Evolutionary conservation across 2,113 vertebrate species (phyloP).

Genomic region (Zingel zingel): DNA sequence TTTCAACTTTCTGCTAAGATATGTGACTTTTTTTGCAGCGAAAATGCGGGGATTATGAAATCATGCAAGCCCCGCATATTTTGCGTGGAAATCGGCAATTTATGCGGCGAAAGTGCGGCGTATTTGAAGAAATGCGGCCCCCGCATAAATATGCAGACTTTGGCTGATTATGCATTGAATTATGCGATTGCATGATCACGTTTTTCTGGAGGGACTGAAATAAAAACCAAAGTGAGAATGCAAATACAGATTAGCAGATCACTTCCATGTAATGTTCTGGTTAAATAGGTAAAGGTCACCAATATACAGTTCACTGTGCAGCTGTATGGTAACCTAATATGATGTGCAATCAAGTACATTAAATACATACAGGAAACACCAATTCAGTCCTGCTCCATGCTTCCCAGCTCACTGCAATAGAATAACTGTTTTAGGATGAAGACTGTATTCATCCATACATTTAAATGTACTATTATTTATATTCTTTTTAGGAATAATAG

Average conservation of each 20-base stretch:
- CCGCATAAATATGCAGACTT: too few relatives aligned
- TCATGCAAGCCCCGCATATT: too few relatives aligned
- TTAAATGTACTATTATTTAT: conserved; percentile 55
- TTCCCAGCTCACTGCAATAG: conserved; percentile 62
- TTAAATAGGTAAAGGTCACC: conserved; percentile 39
- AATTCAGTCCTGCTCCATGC: conserved; percentile 25
- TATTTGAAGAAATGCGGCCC: too few relatives aligned
- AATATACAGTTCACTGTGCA: conserved; percentile 55
- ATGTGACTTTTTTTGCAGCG: too few relatives aligned
- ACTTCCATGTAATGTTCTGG: conserved; percentile 51
- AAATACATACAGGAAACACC: conserved; percentile 29
- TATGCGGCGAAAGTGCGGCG: too few relatives aligned
- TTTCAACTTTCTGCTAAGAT: too few relatives aligned
- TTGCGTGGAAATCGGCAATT: too few relatives aligned
- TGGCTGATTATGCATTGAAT: too few relatives aligned
- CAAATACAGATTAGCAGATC: conserved; percentile 52
- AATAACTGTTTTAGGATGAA: conserved; percentile 43
- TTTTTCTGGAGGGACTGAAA: too few relatives aligned
- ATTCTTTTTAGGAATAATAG: conserved; percentile 55
- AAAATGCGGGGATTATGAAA: too few relatives aligned
- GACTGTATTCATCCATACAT: conserved; percentile 41
- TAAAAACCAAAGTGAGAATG: conserved; percentile 74
- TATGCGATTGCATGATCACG: too few relatives aligned
- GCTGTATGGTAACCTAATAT: conserved; percentile 53
- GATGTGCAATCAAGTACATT: conserved; percentile 67